These are phyloP conservation scores for Bombus haemorrhoidalis DNA, from an alignment of 1,140 invertebrate species.

Conservation along the genomic window DNA sequence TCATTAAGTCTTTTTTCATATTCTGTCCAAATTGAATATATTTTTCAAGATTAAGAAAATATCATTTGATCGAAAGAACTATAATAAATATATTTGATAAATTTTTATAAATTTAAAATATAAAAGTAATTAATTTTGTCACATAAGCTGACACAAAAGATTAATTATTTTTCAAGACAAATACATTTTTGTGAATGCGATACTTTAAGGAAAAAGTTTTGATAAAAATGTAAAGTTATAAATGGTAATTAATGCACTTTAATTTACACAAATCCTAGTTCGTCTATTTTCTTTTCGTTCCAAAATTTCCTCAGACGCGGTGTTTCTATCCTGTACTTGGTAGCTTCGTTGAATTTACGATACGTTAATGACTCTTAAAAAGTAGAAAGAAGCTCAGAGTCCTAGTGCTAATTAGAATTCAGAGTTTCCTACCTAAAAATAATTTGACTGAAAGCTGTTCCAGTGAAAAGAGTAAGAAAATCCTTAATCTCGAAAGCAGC, in stretches of 20 bases:
- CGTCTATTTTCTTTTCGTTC: neutral
- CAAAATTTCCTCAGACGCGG: neutral
- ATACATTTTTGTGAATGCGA: too few species aligned
- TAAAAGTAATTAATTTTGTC: too few species aligned
- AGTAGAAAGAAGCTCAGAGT: neutral
- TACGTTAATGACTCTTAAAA: constrained; percentile 29
- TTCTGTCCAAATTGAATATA: too few species aligned
- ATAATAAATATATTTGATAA: too few species aligned
- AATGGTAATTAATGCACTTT: neutral
- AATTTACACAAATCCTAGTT: neutral
- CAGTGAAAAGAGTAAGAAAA: neutral
- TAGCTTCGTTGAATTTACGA: neutral
- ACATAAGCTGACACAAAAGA: too few species aligned
- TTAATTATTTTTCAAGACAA: too few species aligned
- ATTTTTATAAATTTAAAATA: too few species aligned
- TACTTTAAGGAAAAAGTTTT: too few species aligned
- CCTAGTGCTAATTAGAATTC: constrained; percentile 14
- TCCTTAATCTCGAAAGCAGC: constrained; percentile 15
- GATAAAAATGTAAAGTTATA: neutral
- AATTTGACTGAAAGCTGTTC: constrained; percentile 22
- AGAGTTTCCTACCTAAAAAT: constrained; percentile 18
- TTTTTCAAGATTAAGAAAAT: too few species aligned
- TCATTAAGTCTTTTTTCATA: too few species aligned
- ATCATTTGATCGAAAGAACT: too few species aligned
- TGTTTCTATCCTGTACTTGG: neutral